Evolutionary conservation across 1,140 invertebrate genomes (phyloP).

Genomic region (Anthonomus grandis): DNA sequence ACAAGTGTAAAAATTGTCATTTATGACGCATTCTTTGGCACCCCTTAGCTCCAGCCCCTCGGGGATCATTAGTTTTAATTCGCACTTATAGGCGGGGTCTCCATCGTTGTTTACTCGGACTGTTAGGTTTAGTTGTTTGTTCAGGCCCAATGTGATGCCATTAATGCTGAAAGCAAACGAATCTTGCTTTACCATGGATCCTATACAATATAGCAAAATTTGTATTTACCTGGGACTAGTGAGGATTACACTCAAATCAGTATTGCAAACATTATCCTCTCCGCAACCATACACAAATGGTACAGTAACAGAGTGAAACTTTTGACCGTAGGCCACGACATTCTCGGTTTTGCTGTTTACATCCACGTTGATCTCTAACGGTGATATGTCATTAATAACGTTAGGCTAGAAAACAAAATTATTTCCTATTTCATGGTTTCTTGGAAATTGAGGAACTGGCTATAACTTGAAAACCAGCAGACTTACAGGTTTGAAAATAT

Average conservation of each 20-base stretch:
- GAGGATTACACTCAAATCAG: constrained; percentile 7
- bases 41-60: constrained; percentile 25
- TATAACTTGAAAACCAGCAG: too few species aligned
- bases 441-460: too few species aligned
- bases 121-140: constrained; percentile 22
- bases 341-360: background rate
- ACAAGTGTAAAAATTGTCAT: constrained; percentile 29
- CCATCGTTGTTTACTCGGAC: constrained; percentile 23
- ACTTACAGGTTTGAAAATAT: too few species aligned
- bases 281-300: constrained; percentile 26
- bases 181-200: too few species aligned
- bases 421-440: too few species aligned
- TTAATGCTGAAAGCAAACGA: constrained; percentile 1
- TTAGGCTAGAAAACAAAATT: too few species aligned
- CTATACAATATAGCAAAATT: too few species aligned
- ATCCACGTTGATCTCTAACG: constrained; percentile 6
- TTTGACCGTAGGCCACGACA: constrained; percentile 17
- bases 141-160: constrained; percentile 22
- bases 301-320: background rate
- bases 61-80: constrained; percentile 19
- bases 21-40: constrained; percentile 24
- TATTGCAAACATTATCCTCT: constrained; percentile 24
- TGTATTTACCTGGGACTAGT: too few species aligned
- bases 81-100: constrained; percentile 31
- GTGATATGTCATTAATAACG: constrained; percentile 18